Base-by-base conservation (phyloP, 2,888 invertebrate species). In the Rhaphigaster nebulosa region DNA sequence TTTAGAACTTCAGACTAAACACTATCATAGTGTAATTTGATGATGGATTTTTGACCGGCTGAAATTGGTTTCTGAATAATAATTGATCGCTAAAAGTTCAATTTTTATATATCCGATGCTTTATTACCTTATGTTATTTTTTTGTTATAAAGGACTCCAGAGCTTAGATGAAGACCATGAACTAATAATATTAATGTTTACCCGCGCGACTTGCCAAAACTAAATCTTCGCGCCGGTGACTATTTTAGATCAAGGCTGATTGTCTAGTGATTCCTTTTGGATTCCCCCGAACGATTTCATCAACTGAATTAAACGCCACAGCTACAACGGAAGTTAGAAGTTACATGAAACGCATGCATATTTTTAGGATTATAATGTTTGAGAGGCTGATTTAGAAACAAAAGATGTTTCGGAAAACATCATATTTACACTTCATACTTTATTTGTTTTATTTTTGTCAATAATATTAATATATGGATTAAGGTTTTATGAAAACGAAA, bases 131-230 rank as follows among this genome's bases (percentile, higher is more conserved):
- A n/a, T n/a, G n/a, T 52, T 15, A 52, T 52, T 52, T 52, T 18
- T 52, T 52, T 52, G 15, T 52, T 52, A 52, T 0, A 52, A 2
- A 65, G 65, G 65, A 29, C 18, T 29, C 65, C 65, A 29, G 70
- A 76, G 20, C 34, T 23, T 34, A 10, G 70, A n/a, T n/a, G n/a
- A 23, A 18, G 70, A 38, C 20, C 34, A 8, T 38, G 70, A 23
- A 76, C 70, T 76, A 76, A 76, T 76, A 76, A 76, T 76, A 76
- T 76, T 76, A 76, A 76, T 76, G 70, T 76, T 76, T 76, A 76
- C 38, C 70, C 34, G 34, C 20, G 8, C 8, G 5, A 76, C 6
- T 76, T 76, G 70, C 70, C 70, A 76, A 76, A 76, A 76, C 70
- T 76, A 76, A 38, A 76, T 76, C 70, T 76, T 76, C 70, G 34